Evolutionary conservation across 2,797 vertebrate genomes (phyloP), one percentile per base, ranked within the genome.

Genomic region (Synaphobranchus kaupii): DNA sequence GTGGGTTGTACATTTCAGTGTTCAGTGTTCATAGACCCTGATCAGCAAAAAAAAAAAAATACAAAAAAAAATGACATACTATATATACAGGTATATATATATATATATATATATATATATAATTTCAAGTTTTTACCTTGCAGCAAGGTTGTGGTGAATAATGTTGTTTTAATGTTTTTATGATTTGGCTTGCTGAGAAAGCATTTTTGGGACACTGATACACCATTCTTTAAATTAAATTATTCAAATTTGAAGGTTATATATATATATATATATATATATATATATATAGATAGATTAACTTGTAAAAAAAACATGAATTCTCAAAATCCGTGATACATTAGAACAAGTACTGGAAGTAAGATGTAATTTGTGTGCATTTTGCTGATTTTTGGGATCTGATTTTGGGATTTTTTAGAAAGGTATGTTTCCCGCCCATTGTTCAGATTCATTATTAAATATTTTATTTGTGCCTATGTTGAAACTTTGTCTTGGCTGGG

Each of bases 401-500:
- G n/a, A n/a, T n/a, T n/a, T n/a, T n/a, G n/a, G n/a, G n/a, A n/a
- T n/a, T n/a, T n/a, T n/a, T 73, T 73, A 39, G 10, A 28, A 73
- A 73, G 10, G 68, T 89, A 71, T 86, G 86, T 85, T 86, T 90
- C 54, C 73, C 66, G 86, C 50, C 25, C 87, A 81, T 73, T 48
- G 87, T n/a, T 25, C 87, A 92, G 0, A 90, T 92, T 93, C 88
- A 84, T 87, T 86, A 84, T 34, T 63, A 50, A 66, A 83, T 88
- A 88, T 54, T 68, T 60, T 58, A 82, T 91, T 84, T 87, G 89
- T 92, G 89, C 90, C 89, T 90, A 89, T 81, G 88, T 20, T 39
- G 58, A 63, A 58, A 44, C 89, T 93, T 94, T 91, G 89, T 90
- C 91, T 93, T 89, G 78, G 86, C 86, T 82, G 87, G 87, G 58